Evolutionary conservation across 2,797 vertebrate species (phyloP).

Genomic region (Xerus rutilus): DNA sequence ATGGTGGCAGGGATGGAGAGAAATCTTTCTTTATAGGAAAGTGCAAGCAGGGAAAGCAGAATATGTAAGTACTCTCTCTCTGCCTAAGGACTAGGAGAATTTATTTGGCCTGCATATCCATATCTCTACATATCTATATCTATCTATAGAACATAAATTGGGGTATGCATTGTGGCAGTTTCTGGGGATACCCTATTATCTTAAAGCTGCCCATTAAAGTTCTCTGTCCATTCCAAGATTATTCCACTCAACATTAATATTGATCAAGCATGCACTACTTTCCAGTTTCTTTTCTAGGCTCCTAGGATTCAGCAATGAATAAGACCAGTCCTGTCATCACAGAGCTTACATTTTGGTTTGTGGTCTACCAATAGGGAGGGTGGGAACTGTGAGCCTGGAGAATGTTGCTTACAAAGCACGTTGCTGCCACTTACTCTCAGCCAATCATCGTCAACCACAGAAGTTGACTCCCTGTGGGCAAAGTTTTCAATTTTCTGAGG

Average conservation of each 20-base stretch:
- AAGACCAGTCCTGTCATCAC: background rate
- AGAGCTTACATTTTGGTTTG: background rate
- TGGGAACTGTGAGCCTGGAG: background rate
- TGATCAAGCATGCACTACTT: background rate
- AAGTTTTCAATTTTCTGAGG: background rate
- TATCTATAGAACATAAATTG: background rate
- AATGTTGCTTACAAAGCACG: too few species aligned
- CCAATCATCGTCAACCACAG: background rate
- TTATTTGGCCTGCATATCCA: background rate
- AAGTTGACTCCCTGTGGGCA: background rate
- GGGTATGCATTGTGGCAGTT: background rate
- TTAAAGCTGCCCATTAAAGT: background rate
- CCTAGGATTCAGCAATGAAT: background rate
- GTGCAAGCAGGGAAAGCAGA: background rate
- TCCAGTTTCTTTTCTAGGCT: background rate
- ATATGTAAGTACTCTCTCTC: background rate
- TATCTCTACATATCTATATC: too few species aligned
- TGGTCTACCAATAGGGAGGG: background rate
- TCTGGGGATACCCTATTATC: background rate
- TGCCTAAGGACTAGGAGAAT: background rate
- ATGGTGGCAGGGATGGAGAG: background rate
- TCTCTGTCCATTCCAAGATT: background rate
- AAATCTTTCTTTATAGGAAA: constrained; percentile 53
- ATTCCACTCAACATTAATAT: background rate
- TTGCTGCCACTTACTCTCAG: background rate